These are phyloP conservation scores for Oreochromis niloticus DNA, from an alignment of 2,113 vertebrate genomes.

Conservation along the genomic window DNA sequence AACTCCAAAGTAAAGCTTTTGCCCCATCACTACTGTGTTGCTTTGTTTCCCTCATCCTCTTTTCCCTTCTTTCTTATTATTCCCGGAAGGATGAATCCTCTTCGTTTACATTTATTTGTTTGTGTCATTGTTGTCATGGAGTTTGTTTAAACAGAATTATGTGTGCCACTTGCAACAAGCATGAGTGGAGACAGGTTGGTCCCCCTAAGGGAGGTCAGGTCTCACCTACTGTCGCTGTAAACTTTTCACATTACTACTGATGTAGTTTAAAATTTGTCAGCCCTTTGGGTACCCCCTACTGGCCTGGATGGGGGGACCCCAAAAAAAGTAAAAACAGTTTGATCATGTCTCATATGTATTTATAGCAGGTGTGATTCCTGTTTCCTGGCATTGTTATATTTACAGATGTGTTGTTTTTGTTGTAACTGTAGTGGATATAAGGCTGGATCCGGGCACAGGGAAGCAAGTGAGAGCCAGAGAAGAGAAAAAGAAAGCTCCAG, in stretches of 20 bases:
- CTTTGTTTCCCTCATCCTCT: not conserved
- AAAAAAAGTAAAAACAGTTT: not conserved
- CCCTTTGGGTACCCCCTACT: fast-evolving
- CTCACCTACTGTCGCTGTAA: fast-evolving
- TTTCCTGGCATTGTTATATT: not conserved
- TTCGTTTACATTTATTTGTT: not conserved
- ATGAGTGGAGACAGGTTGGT: fast-evolving
- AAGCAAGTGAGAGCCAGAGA: conserved; percentile 19
- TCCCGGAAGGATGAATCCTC: not conserved
- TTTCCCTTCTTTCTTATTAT: not conserved
- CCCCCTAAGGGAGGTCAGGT: not conserved
- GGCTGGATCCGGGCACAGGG: conserved; percentile 40
- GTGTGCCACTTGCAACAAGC: not conserved
- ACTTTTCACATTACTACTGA: not conserved
- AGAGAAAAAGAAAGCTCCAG: not conserved
- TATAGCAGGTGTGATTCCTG: not conserved
- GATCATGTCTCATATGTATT: fast-evolving
- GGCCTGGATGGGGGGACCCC: fast-evolving
- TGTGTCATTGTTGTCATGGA: not conserved
- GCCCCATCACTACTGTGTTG: fast-evolving
- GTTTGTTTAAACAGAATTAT: not conserved
- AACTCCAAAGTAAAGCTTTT: not conserved
- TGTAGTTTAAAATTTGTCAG: not conserved
- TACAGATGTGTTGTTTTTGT: not conserved
- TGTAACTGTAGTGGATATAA: conserved; percentile 44